phyloP scores from a whole-genome alignment of 2,888 invertebrate species.

The Harpalus rufipes region DNA sequence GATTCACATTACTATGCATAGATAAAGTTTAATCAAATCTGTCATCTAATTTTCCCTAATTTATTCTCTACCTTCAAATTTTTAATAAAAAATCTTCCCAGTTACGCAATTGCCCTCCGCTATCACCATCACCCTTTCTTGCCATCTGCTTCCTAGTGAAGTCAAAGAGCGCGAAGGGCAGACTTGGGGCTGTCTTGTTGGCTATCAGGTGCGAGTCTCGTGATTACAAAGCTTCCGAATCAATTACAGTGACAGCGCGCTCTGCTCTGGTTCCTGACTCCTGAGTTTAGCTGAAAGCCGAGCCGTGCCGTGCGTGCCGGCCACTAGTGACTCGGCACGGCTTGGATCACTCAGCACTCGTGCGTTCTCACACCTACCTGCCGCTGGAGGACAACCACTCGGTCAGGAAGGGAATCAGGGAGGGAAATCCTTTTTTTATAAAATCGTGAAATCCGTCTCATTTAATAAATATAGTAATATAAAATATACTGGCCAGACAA shows the following conservation, averaged over 20 bases:
- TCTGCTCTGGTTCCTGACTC: slow-evolving; percentile 13
- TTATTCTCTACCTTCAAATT: too few species aligned
- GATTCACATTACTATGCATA: too few species aligned
- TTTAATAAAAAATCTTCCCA: too few species aligned
- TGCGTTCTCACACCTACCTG: slow-evolving; percentile 48
- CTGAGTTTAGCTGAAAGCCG: neutral
- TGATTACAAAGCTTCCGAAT: slow-evolving; percentile 55
- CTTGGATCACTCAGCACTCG: neutral
- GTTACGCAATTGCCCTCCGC: too few species aligned
- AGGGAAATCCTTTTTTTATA: too few species aligned
- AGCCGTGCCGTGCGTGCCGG: slow-evolving; percentile 5
- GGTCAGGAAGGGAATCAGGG: neutral
- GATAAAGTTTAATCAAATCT: too few species aligned
- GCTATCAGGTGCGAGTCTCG: slow-evolving; percentile 49
- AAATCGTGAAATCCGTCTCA: too few species aligned
- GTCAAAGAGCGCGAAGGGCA: neutral
- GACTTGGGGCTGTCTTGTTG: neutral
- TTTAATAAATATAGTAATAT: too few species aligned
- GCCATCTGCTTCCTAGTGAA: slow-evolving; percentile 1
- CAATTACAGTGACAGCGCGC: slow-evolving; percentile 51
- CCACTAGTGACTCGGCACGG: neutral
- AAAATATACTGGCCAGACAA: too few species aligned
- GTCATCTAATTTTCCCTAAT: too few species aligned
- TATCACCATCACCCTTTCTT: too few species aligned
- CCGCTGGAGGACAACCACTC: neutral